Percentiles rank a stretch among this genome's conserved stretches.
Evolutionary conservation across 2,888 invertebrate genomes (phyloP).

Genomic region (Aradus depressus): DNA sequence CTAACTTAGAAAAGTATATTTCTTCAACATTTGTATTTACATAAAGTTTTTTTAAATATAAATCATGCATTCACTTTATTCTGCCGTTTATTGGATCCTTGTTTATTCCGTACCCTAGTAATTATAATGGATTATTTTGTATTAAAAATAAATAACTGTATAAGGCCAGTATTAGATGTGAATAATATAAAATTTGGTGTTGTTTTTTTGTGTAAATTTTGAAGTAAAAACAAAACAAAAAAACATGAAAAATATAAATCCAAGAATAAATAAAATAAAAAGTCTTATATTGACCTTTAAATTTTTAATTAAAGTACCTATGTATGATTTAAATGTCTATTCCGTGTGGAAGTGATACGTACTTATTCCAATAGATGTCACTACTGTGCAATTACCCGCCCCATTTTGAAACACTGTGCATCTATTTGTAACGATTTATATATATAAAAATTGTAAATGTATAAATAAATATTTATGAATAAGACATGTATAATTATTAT

Average conservation of each 20-base stretch:
- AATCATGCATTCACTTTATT: background rate
- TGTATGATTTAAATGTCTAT: background rate
- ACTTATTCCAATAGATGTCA: no score
- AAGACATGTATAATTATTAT: conserved; percentile 14
- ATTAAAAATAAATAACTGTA: background rate
- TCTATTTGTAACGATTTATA: conserved; percentile 14
- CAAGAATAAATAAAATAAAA: conserved; percentile 4
- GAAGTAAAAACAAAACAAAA: background rate
- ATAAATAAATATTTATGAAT: conserved; percentile 1
- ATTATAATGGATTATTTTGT: background rate
- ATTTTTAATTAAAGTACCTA: background rate
- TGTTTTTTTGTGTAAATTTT: conserved; percentile 14
- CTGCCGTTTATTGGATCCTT: background rate
- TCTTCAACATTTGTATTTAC: no score
- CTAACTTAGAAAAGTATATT: no score
- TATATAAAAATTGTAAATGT: conserved; percentile 7
- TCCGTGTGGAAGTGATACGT: no score
- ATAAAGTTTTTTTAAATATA: background rate
- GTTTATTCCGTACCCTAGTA: conserved; percentile 4
- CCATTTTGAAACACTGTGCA: no score
- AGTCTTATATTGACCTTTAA: background rate
- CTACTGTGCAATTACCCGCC: no score
- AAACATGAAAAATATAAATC: conserved; percentile 5
- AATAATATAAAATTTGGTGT: conserved; percentile 14
- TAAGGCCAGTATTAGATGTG: conserved; percentile 17